Evolutionary conservation across 1,140 invertebrate genomes (phyloP).

Genomic region (Teleogryllus occipitalis): DNA sequence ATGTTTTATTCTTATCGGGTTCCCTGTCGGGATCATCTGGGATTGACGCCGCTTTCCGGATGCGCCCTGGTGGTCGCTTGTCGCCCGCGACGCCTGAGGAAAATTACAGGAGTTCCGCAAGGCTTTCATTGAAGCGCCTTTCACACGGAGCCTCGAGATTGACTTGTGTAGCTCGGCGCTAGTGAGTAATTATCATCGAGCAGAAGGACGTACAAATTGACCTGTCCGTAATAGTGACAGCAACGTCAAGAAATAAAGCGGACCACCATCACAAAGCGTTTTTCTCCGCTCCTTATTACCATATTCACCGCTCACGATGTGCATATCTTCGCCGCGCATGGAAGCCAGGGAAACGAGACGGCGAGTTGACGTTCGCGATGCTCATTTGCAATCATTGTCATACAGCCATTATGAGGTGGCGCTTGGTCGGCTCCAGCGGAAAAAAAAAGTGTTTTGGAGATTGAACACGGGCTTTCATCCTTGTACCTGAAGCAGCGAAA

Average conservation of each 20-base stretch:
- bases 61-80: not conserved
- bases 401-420: not conserved
- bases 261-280: not conserved
- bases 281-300: not conserved
- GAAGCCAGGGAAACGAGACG: no score
- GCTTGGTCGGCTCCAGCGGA: no score
- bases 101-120: not conserved
- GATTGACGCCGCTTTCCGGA: not conserved
- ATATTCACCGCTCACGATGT: not conserved
- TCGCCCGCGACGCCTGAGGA: not conserved
- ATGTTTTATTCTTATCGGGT: not conserved
- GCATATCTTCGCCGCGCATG: not conserved
- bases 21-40: not conserved
- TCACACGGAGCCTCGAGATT: not conserved
- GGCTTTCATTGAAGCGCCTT: not conserved
- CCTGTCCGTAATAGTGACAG: not conserved
- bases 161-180: not conserved
- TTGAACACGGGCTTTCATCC: no score
- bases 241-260: not conserved
- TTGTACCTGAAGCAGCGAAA: no score
- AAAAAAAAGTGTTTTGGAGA: no score
- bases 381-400: not conserved
- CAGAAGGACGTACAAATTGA: not conserved
- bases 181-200: slow-evolving; percentile 1
- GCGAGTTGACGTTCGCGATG: no score